Conservation (phyloP, 2,888 invertebrate genomes). For the Sussaba pulchella region DNA sequence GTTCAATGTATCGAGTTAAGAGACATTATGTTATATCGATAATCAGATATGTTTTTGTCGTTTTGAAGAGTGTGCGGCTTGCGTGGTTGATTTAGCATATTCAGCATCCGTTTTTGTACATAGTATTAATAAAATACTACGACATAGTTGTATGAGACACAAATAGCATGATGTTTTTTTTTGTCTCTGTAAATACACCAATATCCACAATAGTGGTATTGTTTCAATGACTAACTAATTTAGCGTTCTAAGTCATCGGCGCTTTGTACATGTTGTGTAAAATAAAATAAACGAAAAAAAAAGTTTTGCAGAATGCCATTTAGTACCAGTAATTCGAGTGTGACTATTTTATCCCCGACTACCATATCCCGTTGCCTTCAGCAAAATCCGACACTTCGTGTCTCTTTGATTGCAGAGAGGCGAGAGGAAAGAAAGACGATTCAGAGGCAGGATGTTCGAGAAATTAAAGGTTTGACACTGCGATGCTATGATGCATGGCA, state of each 20-base stretch:
- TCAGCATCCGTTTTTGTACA: conserved; percentile 52
- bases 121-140: conserved; percentile 45
- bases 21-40: conserved; percentile 71
- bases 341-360: conserved; percentile 62
- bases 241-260: conserved; percentile 40
- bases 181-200: conserved; percentile 37
- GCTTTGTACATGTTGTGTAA: conserved; percentile 43
- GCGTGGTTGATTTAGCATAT: conserved; percentile 66
- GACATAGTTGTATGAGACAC: conserved; percentile 49
- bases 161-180: conserved; percentile 71
- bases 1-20: conserved; percentile 76
- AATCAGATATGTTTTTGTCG: conserved; percentile 54
- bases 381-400: conserved; percentile 63
- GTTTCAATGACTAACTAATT: conserved; percentile 49
- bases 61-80: conserved; percentile 61
- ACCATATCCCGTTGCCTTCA: conserved; percentile 53
- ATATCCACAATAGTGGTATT: conserved; percentile 51
- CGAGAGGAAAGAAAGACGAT: conserved; percentile 79
- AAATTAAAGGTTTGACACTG: conserved; percentile 83
- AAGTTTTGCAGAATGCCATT: conserved; percentile 15
- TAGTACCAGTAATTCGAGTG: conserved; percentile 48
- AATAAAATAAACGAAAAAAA: conserved; percentile 30
- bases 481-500: conserved; percentile 77
- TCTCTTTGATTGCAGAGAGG: conserved; percentile 79
- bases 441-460: conserved; percentile 82